Conservation (phyloP, 2,113 vertebrate species). For the Candoia aspera region DNA sequence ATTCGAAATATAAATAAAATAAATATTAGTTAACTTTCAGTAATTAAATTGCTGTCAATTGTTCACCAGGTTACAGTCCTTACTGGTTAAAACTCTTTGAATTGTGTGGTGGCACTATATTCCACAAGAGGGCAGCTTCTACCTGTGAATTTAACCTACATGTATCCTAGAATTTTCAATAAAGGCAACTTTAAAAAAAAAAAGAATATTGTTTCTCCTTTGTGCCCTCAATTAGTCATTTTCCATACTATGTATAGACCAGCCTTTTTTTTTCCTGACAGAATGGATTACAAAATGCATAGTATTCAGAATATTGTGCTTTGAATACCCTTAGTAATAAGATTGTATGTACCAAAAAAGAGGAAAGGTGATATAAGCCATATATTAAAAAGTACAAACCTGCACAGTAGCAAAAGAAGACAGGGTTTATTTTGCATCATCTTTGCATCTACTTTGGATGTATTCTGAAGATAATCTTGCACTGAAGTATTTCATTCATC, state of each 20-base stretch:
- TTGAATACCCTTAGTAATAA: not conserved
- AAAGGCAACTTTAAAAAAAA: not conserved
- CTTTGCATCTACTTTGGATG: too few relatives aligned
- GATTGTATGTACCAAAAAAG: not conserved
- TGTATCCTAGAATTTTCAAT: not conserved
- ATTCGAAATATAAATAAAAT: too few relatives aligned
- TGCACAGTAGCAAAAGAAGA: not conserved
- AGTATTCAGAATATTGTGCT: not conserved
- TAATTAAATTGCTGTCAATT: not conserved
- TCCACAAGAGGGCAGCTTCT: conserved; percentile 75
- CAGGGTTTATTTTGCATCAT: not conserved
- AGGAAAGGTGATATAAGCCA: not conserved
- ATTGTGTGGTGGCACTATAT: conserved; percentile 52
- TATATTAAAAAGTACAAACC: not conserved
- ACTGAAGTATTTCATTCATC: not conserved
- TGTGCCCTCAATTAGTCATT: not conserved
- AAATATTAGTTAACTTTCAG: not conserved
- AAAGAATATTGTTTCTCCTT: not conserved
- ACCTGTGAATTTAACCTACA: conserved; percentile 23
- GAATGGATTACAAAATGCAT: not conserved
- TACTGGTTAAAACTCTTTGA: not conserved
- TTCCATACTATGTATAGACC: not conserved
- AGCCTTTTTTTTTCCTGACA: not conserved
- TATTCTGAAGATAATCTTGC: not conserved
- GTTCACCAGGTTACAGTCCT: not conserved